A percentile compares a stretch with the other conserved stretches of the same genome.
These are phyloP conservation scores for Noctilio leporinus DNA, from an alignment of 2,113 vertebrate species.

Conservation along the genomic window DNA sequence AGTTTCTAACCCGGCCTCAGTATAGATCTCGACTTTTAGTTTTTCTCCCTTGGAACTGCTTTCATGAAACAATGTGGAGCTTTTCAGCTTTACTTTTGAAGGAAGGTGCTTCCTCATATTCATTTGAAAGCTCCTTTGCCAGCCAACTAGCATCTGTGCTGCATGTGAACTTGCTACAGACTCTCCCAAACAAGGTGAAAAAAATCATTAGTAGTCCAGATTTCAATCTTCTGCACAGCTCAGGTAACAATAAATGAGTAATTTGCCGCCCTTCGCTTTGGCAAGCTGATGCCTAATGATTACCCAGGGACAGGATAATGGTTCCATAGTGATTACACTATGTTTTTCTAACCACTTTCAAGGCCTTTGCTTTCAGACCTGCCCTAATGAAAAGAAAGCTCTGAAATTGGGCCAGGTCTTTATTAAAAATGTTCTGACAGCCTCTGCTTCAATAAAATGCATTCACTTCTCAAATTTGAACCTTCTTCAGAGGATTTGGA, in stretches of 20 bases:
- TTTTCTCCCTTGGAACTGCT: conserved; percentile 38
- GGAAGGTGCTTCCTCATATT: conserved; percentile 65
- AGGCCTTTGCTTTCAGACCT: conserved; percentile 80
- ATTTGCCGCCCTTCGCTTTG: conserved; percentile 78
- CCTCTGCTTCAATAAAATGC: conserved; percentile 70
- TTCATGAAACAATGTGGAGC: conserved; percentile 54
- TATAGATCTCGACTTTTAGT: conserved; percentile 32
- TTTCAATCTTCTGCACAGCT: conserved; percentile 81
- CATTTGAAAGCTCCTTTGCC: conserved; percentile 61
- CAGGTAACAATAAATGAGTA: conserved; percentile 81
- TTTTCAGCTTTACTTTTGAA: conserved; percentile 50
- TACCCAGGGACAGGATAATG: conserved; percentile 78
- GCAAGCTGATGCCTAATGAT: conserved; percentile 79
- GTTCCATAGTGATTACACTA: conserved; percentile 78
- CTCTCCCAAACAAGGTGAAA: conserved; percentile 75
- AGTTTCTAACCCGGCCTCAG: conserved; percentile 46
- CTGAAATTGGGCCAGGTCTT: conserved; percentile 76
- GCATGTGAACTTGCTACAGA: conserved; percentile 67
- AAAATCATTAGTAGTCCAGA: conserved; percentile 79
- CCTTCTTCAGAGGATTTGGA: conserved; percentile 70
- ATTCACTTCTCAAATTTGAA: conserved; percentile 68
- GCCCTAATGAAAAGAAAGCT: conserved; percentile 78
- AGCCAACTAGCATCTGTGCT: conserved; percentile 63
- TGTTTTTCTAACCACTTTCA: conserved; percentile 81
- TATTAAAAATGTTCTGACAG: conserved; percentile 78